Base-by-base conservation (phyloP, 2,113 vertebrate species). In the Oreochromis spilurus region DNA sequence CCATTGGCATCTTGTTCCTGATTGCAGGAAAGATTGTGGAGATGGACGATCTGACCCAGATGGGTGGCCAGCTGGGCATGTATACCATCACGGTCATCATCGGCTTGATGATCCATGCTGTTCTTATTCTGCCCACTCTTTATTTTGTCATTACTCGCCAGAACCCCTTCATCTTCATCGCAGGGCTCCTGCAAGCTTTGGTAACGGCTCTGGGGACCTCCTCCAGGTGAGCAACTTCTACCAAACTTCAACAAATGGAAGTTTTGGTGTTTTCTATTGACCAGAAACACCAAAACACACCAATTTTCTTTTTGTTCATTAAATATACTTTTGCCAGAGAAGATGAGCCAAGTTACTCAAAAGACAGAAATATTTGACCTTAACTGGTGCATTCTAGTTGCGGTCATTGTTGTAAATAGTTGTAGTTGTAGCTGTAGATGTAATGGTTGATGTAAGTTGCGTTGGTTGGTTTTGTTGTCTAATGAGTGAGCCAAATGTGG, bases 1-100 rank as follows among this genome's bases (percentile, higher is more conserved):
- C 98, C 0, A 85, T 99, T 75, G 98, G 98, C 10, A 99, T 99
- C 92, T 97, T 99, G 78, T 99, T 99, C 94, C 90, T 99, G 84
- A 99, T 99, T 60, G 98, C 98, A 77, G 98, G 98, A 43, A 99
- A 99, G 95, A 99, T 99, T 50, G 97, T 99, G 75, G 98, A 99
- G 95, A 99, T 99, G 98, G 98, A 99, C 85, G 98, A 99, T 85
- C 97, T 99, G 96, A 98, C 97, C 2, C 97, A 98, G 84, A 98
- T 99, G 5, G 98, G 98, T 3, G 98, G 98, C 2, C 98, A 99
- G 93, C 96, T 99, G 85, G 98, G 97, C 88, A 99, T 99, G 98
- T 99, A 99, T 54, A 99, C 98, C 1, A 94, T 99, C 79, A 99
- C 98, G 0, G 98, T 99, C 26, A 99, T 99, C 45, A 97, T 99